Conservation (phyloP, 2,797 vertebrate genomes). For the Epinephelus awoara region DNA sequence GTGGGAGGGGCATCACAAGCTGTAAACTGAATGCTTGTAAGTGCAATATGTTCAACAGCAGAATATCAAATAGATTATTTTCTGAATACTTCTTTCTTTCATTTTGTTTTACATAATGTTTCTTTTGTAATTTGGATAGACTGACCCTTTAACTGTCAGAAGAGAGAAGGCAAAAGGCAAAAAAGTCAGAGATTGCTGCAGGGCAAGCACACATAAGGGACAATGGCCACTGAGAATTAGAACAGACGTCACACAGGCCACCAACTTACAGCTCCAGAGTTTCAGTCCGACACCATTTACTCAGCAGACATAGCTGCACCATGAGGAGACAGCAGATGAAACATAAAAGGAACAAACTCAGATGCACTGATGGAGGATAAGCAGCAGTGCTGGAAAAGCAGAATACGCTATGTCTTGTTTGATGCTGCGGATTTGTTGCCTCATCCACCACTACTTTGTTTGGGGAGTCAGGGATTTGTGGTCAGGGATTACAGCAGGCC, state of each 20-base stretch:
- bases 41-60: neutral
- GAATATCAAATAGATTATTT: neutral
- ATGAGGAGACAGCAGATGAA: constrained; percentile 48
- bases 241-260: constrained; percentile 14
- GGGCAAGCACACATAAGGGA: neutral
- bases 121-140: neutral
- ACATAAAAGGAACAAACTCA: constrained; percentile 57
- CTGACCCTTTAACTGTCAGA: neutral
- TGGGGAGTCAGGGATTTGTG: constrained; percentile 72
- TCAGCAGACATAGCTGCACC: constrained; percentile 31
- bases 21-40: neutral
- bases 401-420: constrained; percentile 66
- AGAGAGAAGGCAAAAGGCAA: constrained; percentile 3
- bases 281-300: constrained; percentile 27
- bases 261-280: constrained; percentile 14
- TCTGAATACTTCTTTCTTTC: neutral
- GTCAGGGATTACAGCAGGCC: constrained; percentile 71
- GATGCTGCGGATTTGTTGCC: constrained; percentile 77
- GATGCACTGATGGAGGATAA: constrained; percentile 50
- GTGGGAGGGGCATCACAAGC: too few relatives aligned
- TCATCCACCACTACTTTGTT: constrained; percentile 75
- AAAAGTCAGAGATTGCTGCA: constrained; percentile 6
- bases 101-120: neutral
- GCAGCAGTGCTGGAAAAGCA: constrained; percentile 46
- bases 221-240: neutral